Evolutionary conservation across 64 coral and sea anemone species (phyloP).

Genomic region (Acropora tenuis): DNA sequence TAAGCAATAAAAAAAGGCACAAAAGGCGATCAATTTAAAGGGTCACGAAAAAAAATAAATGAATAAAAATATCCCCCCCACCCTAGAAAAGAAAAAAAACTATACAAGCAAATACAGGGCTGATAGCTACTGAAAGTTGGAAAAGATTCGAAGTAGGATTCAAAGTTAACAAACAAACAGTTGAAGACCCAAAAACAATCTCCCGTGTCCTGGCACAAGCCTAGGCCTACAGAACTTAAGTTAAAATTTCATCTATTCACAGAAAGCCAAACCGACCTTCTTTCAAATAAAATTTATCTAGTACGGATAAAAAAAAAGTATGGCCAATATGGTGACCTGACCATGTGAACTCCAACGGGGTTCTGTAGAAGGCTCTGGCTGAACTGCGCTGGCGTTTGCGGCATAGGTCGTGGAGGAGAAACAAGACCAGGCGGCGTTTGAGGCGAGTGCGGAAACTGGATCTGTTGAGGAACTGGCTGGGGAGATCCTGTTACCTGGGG

Average conservation of each 20-base stretch:
- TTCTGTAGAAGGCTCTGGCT: neutral
- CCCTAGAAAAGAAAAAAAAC: neutral
- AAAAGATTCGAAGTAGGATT: neutral
- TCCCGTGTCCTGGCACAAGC: neutral
- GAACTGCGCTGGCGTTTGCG: neutral
- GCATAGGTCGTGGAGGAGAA: neutral
- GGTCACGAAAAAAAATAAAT: neutral
- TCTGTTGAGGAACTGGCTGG: neutral
- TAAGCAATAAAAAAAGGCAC: neutral
- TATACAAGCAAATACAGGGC: neutral
- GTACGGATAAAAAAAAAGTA: neutral
- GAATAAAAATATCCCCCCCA: too few relatives aligned
- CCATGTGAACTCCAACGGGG: conserved; percentile 21
- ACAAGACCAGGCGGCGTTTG: neutral
- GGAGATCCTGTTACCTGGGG: neutral
- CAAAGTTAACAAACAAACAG: neutral
- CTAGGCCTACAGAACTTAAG: neutral
- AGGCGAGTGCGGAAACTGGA: neutral
- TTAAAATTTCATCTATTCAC: neutral
- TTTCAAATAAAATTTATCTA: neutral
- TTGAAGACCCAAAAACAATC: neutral
- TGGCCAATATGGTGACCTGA: conserved; percentile 53
- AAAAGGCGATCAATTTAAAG: neutral
- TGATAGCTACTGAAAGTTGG: neutral
- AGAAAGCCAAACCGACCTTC: neutral